Conservation (phyloP, 2,113 vertebrate genomes). For the Elephantulus edwardii region DNA sequence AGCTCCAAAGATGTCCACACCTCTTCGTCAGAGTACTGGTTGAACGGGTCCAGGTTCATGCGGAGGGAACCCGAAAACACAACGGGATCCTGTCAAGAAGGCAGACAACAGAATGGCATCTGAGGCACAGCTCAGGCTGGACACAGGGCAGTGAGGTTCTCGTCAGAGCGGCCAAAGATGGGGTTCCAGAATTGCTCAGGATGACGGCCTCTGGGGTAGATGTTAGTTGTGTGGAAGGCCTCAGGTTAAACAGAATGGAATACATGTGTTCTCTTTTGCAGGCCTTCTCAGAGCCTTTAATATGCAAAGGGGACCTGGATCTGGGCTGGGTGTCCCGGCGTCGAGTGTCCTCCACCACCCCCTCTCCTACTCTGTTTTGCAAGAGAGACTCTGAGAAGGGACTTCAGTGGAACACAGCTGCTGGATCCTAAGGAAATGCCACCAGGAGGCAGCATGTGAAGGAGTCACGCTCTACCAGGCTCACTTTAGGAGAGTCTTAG, state of each 20-base stretch:
- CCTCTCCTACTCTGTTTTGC: fast-evolving
- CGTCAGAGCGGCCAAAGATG: not conserved
- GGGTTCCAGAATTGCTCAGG: not conserved
- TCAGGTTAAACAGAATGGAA: not conserved
- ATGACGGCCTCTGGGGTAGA: not conserved
- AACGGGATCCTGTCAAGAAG: conserved; percentile 89
- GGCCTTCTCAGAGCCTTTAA: not conserved
- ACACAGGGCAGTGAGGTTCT: fast-evolving
- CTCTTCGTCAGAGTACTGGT: conserved; percentile 91
- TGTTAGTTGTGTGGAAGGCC: not conserved
- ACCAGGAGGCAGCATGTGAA: not conserved
- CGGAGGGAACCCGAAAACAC: conserved; percentile 95
- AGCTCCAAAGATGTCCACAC: conserved; percentile 93
- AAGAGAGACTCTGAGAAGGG: not conserved
- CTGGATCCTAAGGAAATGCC: not conserved
- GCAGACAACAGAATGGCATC: fast-evolving
- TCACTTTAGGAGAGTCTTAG: not conserved
- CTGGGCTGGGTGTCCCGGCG: not conserved
- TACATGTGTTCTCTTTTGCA: not conserved
- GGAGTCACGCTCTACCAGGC: not conserved
- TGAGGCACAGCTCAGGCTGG: fast-evolving
- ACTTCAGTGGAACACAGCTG: not conserved
- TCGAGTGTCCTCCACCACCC: not conserved
- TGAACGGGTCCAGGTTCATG: conserved; percentile 97
- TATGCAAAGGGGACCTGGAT: not conserved